Base-by-base conservation (phyloP, 2,113 vertebrate genomes). In the Epinephelus fuscoguttatus region DNA sequence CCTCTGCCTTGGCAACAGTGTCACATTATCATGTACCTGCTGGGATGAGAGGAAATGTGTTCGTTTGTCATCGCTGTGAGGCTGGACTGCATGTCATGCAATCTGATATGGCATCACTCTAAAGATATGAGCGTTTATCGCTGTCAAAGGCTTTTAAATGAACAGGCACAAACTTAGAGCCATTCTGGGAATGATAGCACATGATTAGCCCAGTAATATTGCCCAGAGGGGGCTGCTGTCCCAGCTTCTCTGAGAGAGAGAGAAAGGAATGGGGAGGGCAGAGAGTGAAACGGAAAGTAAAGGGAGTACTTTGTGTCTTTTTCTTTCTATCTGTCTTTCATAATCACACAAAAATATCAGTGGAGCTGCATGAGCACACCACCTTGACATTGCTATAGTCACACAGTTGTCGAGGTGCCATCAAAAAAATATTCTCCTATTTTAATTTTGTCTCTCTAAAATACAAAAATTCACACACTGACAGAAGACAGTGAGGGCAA, bases 1-100 rank as follows among this genome's bases (percentile, higher is more conserved):
- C 78, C 67, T 92, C 90, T 91, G 85, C 90, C 91, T 91, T 89
- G 88, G 90, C 90, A 93, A 93, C 91, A 93, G 90, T 89, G 88
- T 72, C 84, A 91, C 82, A 84, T 89, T 85, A 74, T 83, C 81
- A 70, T 85, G 81, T 82, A 91, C 90, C 87, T 91, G 89, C 88
- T 84, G 78, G 82, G 81, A 88, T 71, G 67, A 86, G 80, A 86
- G 87, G 80, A 87, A 84, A 87, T 85, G 85, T 79, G 85, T 78
- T 84, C 77, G 71, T 90, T 91, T 87, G 82, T 87, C 30, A 47
- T 67, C 17, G 40, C 78, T 75, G 82, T 53, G 64, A 83, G 62
- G 62, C 62, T 80, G 53, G 70, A 87, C 78, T 61, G 81, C 14
- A 19, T 82, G 67, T 52, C 40, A 62, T 14, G 2, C 67, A 52